A percentile compares a stretch with the other conserved stretches of the same genome.
Evolutionary conservation across 2,113 vertebrate genomes (phyloP).

Genomic region (Tursiops truncatus): DNA sequence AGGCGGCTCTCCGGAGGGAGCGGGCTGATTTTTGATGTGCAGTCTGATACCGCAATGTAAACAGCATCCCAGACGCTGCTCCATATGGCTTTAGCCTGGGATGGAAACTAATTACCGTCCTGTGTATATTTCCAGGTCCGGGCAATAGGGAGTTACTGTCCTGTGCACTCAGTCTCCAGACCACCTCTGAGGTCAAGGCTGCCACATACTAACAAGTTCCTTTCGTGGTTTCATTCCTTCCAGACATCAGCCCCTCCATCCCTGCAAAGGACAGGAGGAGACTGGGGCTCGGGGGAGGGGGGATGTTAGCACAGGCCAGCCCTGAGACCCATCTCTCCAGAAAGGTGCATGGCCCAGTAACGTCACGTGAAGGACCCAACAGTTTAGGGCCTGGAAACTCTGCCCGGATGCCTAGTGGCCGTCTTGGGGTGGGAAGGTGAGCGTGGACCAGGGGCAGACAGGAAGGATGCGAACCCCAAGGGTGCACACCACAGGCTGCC

Average conservation of each 20-base stretch:
- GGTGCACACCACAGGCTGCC: accelerated
- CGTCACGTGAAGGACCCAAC: accelerated
- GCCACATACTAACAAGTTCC: not conserved
- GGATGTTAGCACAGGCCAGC: accelerated
- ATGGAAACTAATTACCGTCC: not conserved
- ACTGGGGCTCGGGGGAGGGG: not conserved
- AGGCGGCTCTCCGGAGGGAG: not conserved
- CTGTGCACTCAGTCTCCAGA: not conserved
- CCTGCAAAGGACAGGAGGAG: not conserved
- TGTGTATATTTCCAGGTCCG: not conserved
- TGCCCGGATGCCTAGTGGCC: not conserved
- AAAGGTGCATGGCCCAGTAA: accelerated
- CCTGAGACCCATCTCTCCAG: not conserved
- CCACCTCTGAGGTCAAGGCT: not conserved
- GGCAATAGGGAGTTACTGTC: not conserved
- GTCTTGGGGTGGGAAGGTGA: accelerated
- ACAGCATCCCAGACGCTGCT: not conserved
- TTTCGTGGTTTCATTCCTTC: not conserved
- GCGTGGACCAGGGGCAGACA: not conserved
- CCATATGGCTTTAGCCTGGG: not conserved
- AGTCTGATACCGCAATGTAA: not conserved
- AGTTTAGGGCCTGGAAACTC: not conserved
- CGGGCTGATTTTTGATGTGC: not conserved
- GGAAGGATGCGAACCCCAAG: not conserved
- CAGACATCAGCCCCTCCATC: not conserved